Conservation (phyloP, 2,888 invertebrate genomes). For the Leucozona laternaria region DNA sequence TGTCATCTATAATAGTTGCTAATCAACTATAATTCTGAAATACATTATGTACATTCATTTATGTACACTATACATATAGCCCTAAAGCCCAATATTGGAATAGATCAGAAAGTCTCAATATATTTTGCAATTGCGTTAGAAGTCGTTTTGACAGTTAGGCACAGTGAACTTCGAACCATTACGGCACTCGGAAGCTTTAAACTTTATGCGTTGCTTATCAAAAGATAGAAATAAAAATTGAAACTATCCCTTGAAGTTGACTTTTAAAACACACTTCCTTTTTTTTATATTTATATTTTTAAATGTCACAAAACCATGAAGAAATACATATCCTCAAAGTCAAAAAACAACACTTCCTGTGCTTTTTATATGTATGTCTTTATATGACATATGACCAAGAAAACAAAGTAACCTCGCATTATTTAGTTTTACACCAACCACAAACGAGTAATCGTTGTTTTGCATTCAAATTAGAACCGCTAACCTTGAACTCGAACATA, state of each 20-base stretch:
- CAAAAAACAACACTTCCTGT: slow-evolving; percentile 13
- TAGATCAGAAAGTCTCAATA: too few species aligned
- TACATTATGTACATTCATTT: not conserved
- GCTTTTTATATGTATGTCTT: too few species aligned
- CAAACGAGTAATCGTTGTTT: slow-evolving; percentile 10
- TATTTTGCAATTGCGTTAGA: too few species aligned
- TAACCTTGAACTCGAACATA: slow-evolving; percentile 43
- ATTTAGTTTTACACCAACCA: slow-evolving; percentile 19
- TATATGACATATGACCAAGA: too few species aligned
- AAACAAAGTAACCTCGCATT: slow-evolving; percentile 39
- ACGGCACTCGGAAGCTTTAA: too few species aligned
- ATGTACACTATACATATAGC: not conserved
- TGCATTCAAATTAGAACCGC: not conserved
- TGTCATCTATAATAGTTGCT: not conserved
- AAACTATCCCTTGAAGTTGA: not conserved
- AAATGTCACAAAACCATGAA: slow-evolving; percentile 7
- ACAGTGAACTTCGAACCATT: not conserved
- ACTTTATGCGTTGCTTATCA: too few species aligned
- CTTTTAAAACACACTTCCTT: not conserved
- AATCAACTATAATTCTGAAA: not conserved
- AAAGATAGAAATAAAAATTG: not conserved
- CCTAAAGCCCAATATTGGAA: too few species aligned
- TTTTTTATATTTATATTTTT: not conserved
- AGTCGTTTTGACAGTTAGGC: not conserved
- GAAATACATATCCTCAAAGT: not conserved